Conservation (phyloP, 2,113 vertebrate genomes). For the Cinclus mexicanus region DNA sequence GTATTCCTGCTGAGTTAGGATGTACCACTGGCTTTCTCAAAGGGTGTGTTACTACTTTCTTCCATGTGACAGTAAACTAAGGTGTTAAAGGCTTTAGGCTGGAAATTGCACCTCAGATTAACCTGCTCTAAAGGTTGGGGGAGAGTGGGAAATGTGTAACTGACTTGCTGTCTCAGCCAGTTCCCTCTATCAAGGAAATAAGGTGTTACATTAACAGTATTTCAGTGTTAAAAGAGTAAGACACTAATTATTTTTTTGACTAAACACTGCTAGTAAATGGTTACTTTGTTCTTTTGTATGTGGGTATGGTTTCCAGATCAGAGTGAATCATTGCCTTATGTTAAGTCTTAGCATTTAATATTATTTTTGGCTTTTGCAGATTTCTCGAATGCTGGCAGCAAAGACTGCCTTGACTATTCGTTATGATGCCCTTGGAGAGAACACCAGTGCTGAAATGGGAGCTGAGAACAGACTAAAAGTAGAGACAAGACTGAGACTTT, state of each 20-base stretch:
- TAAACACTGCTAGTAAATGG: not conserved
- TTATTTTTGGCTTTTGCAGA: constrained; percentile 69
- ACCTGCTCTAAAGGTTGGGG: not conserved
- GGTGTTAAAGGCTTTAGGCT: not conserved
- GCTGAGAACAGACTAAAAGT: constrained; percentile 92
- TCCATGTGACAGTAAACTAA: not conserved
- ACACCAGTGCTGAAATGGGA: constrained; percentile 91
- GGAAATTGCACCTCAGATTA: not conserved
- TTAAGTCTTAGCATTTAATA: not conserved
- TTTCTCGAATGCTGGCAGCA: constrained; percentile 95
- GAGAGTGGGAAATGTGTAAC: not conserved
- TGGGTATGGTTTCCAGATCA: not conserved
- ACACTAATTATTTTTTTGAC: not conserved
- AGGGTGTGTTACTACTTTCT: not conserved
- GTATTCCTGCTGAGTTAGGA: not conserved
- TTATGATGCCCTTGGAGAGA: constrained; percentile 94
- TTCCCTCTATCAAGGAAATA: not conserved
- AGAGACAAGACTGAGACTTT: constrained; percentile 84
- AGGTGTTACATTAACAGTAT: not conserved
- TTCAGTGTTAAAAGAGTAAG: not conserved
- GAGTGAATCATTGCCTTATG: not conserved
- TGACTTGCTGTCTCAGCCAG: not conserved
- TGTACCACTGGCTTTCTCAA: not conserved
- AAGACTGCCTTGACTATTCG: constrained; percentile 91
- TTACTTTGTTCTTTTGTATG: not conserved